Evolutionary conservation across 2,888 invertebrate species (phyloP).

Genomic region (Ctena decussata): DNA sequence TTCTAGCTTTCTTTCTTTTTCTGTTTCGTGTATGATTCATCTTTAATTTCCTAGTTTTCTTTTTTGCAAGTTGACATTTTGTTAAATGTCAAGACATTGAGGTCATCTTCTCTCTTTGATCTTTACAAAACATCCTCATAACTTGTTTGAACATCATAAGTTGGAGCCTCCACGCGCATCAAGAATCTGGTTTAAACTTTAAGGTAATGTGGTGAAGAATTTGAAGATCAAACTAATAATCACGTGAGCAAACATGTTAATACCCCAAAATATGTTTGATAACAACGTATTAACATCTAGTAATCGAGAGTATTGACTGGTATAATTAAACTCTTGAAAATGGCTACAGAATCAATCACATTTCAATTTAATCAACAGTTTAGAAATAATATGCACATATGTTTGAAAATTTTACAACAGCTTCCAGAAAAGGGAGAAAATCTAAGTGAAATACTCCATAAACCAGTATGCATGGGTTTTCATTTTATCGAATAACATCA

Average conservation of each 20-base stretch:
- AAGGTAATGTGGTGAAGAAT: background rate
- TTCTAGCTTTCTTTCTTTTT: no score
- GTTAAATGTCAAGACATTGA: conserved; percentile 2
- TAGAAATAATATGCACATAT: no score
- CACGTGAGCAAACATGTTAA: conserved; percentile 8
- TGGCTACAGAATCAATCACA: background rate
- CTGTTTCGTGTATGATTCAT: background rate
- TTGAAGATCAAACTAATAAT: background rate
- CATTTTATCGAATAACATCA: no score
- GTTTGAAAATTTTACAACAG: no score
- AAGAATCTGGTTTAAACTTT: background rate
- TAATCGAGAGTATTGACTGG: background rate
- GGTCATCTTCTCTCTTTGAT: background rate
- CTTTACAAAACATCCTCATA: background rate
- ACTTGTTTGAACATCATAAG: background rate
- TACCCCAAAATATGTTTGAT: conserved; percentile 23
- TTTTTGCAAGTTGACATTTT: background rate
- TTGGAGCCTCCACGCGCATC: conserved; percentile 3
- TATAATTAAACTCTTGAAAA: background rate
- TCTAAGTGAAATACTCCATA: no score
- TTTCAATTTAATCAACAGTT: no score
- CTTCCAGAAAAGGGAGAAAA: no score
- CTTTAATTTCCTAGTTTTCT: background rate
- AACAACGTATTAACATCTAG: conserved; percentile 18
- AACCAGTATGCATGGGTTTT: no score